Percentiles rank a stretch among this genome's conserved stretches.
These are phyloP conservation scores for Lissonota sp. DNA, from an alignment of 2,888 invertebrate genomes.

Conservation along the genomic window DNA sequence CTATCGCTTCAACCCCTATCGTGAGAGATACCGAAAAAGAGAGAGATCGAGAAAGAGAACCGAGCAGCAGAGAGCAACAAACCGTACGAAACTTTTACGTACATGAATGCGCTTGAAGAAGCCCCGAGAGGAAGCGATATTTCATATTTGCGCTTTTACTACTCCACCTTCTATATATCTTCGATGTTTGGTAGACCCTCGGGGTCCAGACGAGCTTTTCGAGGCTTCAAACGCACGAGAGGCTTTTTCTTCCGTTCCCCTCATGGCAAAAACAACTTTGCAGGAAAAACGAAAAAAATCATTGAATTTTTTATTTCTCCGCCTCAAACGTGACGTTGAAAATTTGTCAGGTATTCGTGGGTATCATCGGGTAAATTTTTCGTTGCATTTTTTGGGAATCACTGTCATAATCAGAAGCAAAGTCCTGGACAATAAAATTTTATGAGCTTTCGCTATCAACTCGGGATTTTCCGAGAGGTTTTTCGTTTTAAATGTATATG, in stretches of 20 bases:
- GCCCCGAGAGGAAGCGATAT: conserved; percentile 58
- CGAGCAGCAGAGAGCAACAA: conserved; percentile 46
- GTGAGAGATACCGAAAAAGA: background rate
- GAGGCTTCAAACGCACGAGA: conserved; percentile 49
- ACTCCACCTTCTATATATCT: conserved; percentile 16
- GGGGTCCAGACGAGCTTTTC: conserved; percentile 47
- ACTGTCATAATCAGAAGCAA: too few relatives aligned
- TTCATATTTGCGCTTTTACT: conserved; percentile 60
- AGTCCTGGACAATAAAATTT: too few relatives aligned
- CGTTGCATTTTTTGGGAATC: too few relatives aligned
- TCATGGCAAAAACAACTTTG: too few relatives aligned
- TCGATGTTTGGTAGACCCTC: conserved; percentile 48
- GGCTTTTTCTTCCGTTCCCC: conserved; percentile 7
- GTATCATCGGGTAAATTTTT: too few relatives aligned
- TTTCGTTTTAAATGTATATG: too few relatives aligned
- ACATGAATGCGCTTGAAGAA: conserved; percentile 44
- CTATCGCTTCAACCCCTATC: conserved; percentile 2
- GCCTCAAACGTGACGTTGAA: too few relatives aligned
- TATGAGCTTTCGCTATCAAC: too few relatives aligned
- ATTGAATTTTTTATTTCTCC: too few relatives aligned
- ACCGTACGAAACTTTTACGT: conserved; percentile 59
- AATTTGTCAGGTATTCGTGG: too few relatives aligned
- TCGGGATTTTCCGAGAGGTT: too few relatives aligned
- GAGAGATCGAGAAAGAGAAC: background rate
- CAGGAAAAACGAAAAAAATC: too few relatives aligned